These are phyloP conservation scores for Plebejus anna DNA, from an alignment of 2,888 invertebrate genomes.

Conservation along the genomic window DNA sequence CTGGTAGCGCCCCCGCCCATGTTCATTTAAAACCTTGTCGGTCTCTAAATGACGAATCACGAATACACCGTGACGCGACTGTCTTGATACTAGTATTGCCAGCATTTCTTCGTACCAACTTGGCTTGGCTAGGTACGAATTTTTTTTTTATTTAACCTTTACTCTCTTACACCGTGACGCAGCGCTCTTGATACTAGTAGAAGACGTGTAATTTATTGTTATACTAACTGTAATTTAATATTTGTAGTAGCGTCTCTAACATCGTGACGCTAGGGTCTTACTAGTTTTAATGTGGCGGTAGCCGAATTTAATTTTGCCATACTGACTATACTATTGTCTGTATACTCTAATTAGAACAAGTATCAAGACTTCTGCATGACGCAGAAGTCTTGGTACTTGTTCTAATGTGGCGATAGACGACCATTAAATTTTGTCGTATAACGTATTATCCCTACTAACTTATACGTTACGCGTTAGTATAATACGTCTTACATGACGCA, in stretches of 20 bases:
- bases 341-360: too few relatives aligned
- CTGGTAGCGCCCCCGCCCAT: too few relatives aligned
- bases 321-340: too few relatives aligned
- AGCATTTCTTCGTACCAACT: too few relatives aligned
- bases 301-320: not conserved
- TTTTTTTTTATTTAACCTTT: too few relatives aligned
- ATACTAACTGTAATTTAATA: not conserved
- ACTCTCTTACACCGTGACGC: slow-evolving; percentile 33
- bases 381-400: not conserved
- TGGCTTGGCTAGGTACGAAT: too few relatives aligned
- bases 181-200: slow-evolving; percentile 26
- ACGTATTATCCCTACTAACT: not conserved
- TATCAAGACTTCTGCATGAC: too few relatives aligned
- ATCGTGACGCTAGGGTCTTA: not conserved
- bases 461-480: not conserved
- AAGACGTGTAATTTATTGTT: not conserved
- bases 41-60: too few relatives aligned
- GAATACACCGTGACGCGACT: too few relatives aligned
- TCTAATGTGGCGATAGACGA: not conserved
- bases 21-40: too few relatives aligned
- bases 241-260: not conserved
- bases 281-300: not conserved
- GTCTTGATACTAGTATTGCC: too few relatives aligned
- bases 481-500: not conserved
- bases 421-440: not conserved